These are phyloP conservation scores for Danio tinwini DNA, from an alignment of 2,797 vertebrate species.

Conservation along the genomic window DNA sequence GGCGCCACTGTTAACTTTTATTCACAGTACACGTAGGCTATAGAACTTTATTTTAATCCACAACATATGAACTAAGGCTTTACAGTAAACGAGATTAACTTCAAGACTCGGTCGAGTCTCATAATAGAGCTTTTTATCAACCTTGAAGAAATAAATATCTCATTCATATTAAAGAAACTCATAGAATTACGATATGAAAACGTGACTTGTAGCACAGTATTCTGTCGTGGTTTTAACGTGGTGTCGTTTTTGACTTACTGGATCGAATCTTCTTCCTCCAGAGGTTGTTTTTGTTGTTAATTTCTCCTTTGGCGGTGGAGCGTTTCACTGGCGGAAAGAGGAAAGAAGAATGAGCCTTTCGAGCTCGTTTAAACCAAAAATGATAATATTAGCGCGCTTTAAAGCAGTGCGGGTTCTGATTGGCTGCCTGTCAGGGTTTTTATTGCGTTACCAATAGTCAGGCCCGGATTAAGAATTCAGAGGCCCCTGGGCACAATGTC, in stretches of 20 bases:
- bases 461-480: too few relatives aligned
- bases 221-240: not conserved
- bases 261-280: constrained; percentile 76
- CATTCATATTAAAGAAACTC: not conserved
- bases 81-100: not conserved
- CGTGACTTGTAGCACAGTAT: not conserved
- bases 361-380: too few relatives aligned
- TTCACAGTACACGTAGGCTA: constrained; percentile 30
- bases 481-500: too few relatives aligned
- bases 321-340: constrained; percentile 57
- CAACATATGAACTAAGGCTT: constrained; percentile 15
- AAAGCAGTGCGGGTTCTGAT: too few relatives aligned
- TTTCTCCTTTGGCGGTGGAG: constrained; percentile 57
- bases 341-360: not conserved
- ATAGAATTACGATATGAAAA: not conserved
- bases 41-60: constrained; percentile 17
- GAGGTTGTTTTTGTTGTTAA: constrained; percentile 58
- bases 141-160: constrained; percentile 1
- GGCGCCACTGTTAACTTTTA: constrained; percentile 29
- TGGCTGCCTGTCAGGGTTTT: too few relatives aligned
- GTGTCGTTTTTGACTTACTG: constrained; percentile 64
- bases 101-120: not conserved
- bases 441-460: too few relatives aligned
- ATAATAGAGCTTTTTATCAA: not conserved
- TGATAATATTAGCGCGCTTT: too few relatives aligned